Conservation (phyloP, 30 jellyfish, hydroid and myxozoan genomes). For the Turritopsis rubra region DNA sequence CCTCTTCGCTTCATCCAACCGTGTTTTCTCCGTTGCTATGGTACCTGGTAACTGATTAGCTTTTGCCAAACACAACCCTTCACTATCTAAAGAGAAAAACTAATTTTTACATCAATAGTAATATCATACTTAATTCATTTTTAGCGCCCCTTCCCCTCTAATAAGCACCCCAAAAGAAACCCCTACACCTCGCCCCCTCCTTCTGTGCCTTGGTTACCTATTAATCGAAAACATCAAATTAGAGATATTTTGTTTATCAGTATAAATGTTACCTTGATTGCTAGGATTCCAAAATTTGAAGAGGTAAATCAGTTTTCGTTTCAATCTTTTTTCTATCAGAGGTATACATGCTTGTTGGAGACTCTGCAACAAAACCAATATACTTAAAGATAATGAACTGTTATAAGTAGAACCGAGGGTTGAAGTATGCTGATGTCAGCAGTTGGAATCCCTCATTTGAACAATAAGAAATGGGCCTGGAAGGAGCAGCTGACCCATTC, state of each 20-base stretch:
- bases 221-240: too few relatives aligned
- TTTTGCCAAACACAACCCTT: slow-evolving; percentile 78
- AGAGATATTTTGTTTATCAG: too few relatives aligned
- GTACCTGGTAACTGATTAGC: slow-evolving; percentile 54
- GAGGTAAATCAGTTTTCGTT: slow-evolving; percentile 39
- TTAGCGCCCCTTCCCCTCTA: too few relatives aligned
- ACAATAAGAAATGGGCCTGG: too few relatives aligned
- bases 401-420: too few relatives aligned
- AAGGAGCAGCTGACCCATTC: too few relatives aligned
- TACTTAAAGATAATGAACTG: too few relatives aligned
- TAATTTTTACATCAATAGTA: too few relatives aligned
- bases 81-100: slow-evolving; percentile 54
- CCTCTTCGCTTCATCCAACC: slow-evolving; percentile 32
- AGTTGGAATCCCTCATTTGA: too few relatives aligned
- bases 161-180: too few relatives aligned
- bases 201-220: not conserved
- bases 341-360: slow-evolving; percentile 69
- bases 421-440: too few relatives aligned
- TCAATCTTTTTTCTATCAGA: slow-evolving; percentile 53
- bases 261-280: slow-evolving; percentile 51
- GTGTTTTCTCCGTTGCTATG: slow-evolving; percentile 35
- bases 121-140: too few relatives aligned
- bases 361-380: slow-evolving; percentile 30
- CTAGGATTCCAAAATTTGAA: slow-evolving; percentile 49
- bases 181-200: not conserved